Evolutionary conservation across 1,140 invertebrate species (phyloP), one percentile per base, ranked within the genome.

Genomic region (Pissodes strobi): DNA sequence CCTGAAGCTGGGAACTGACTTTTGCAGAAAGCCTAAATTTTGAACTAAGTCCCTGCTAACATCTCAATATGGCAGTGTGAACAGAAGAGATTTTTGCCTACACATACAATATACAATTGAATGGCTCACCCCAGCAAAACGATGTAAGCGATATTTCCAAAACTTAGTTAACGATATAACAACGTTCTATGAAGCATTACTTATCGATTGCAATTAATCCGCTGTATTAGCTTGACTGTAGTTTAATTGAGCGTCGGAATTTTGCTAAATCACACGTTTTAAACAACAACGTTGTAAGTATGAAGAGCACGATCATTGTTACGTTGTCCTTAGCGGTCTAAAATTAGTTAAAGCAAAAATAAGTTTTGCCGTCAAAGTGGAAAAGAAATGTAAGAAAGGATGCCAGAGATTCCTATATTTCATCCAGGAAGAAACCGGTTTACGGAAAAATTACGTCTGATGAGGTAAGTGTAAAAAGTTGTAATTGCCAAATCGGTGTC

Each of bases 121-220:
- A 51, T 38, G 64, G 41, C 22, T 57, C 64, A 67, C 65, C 46
- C 27, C 13, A 34, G n/a, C 30, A n/a, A n/a, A 34, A 34, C 30
- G 30, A 6, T 34, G 30, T 34, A 34, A 8, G 30, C 30, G n/a
- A 34, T 34, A 8, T 34, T 34, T 34, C 6, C 30, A 6, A 34
- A 34, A 34, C n/a, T 34, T 6, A 8, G 30, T 34, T 34, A 8
- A 8, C 30, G 30, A 6, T 6, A 6, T n/a, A 34, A 34, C 30
- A 34, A 34, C 6, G 30, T 34, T 6, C 30, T 34, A 34, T 34
- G 30, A 6, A 34, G 6, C 30, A 34, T 6, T 34, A 34, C n/a
- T 34, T n/a, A 34, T 34, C 30, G 37, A 19, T 25, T 49, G 25
- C 21, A 34, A 6, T n/a, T 8, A 34, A 6, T 34, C n/a, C n/a